These are phyloP conservation scores for Megalonaias nervosa DNA, from an alignment of 1,140 invertebrate species.

Conservation along the genomic window DNA sequence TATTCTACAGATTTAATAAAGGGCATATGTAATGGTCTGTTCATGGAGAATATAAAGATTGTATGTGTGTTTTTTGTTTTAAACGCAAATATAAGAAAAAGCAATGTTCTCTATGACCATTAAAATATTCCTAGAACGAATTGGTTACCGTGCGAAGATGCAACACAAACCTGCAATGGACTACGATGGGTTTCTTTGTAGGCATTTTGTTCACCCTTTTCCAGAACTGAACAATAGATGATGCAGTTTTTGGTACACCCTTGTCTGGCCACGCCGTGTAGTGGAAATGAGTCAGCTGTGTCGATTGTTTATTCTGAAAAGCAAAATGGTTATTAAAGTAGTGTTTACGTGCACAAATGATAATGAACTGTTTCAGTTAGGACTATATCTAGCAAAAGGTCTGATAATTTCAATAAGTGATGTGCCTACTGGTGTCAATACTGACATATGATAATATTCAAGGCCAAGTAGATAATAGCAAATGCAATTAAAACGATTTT, in stretches of 20 bases:
- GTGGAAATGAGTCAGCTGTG: conserved; percentile 76
- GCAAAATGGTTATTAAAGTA: no score
- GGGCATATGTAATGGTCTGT: neutral
- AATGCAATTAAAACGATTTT: no score
- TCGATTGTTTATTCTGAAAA: no score
- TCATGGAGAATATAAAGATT: neutral
- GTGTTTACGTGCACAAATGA: no score
- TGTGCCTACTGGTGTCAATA: no score
- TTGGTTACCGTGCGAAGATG: neutral
- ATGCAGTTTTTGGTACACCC: conserved; percentile 75
- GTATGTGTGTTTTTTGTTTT: neutral
- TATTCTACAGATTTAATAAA: no score
- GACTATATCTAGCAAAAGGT: no score
- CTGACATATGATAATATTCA: no score
- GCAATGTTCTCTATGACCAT: neutral
- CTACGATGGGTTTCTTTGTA: conserved; percentile 35
- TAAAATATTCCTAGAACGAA: neutral
- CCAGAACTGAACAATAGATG: conserved; percentile 76
- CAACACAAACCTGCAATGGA: conserved; percentile 48
- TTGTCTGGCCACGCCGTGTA: conserved; percentile 78
- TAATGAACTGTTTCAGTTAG: no score
- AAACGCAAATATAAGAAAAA: neutral
- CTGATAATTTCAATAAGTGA: no score
- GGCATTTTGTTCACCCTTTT: conserved; percentile 65
- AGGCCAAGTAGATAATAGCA: no score